Conservation (phyloP, 2,888 invertebrate genomes). For the Onthophagus sagittarius region DNA sequence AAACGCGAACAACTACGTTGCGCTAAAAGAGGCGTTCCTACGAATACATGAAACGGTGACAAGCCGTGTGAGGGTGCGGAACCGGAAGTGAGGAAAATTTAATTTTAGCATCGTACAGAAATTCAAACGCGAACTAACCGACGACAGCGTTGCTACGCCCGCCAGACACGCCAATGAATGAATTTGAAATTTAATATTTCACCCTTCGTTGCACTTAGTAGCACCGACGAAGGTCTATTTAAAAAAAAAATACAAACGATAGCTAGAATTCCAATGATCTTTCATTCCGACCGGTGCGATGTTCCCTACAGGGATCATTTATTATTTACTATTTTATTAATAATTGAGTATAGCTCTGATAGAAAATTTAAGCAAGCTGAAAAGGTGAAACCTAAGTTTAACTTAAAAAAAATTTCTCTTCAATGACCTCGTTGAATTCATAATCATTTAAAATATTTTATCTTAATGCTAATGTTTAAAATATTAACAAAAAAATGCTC, state of each 20-base stretch:
- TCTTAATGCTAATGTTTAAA: no score
- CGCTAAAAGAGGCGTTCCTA: neutral
- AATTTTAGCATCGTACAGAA: neutral
- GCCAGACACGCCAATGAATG: conserved; percentile 15
- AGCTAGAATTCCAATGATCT: neutral
- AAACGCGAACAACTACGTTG: neutral
- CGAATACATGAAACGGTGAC: neutral
- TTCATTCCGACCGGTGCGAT: neutral
- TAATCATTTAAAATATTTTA: no score
- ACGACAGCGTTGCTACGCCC: neutral
- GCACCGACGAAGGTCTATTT: neutral
- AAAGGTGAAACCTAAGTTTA: neutral
- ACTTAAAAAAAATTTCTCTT: neutral
- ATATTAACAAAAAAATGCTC: no score
- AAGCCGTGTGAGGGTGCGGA: neutral
- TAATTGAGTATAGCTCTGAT: neutral
- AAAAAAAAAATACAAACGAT: neutral
- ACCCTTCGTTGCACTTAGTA: neutral
- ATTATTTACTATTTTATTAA: neutral
- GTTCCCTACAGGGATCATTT: neutral
- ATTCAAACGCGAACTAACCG: conserved; percentile 1
- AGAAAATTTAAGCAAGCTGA: neutral
- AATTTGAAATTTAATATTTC: conserved; percentile 15
- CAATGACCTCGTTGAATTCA: no score
- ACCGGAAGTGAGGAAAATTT: conserved; percentile 15